Evolutionary conservation across 2,888 invertebrate species (phyloP), one percentile per base, ranked within the genome.

Genomic region (Diplazon laetatorius): DNA sequence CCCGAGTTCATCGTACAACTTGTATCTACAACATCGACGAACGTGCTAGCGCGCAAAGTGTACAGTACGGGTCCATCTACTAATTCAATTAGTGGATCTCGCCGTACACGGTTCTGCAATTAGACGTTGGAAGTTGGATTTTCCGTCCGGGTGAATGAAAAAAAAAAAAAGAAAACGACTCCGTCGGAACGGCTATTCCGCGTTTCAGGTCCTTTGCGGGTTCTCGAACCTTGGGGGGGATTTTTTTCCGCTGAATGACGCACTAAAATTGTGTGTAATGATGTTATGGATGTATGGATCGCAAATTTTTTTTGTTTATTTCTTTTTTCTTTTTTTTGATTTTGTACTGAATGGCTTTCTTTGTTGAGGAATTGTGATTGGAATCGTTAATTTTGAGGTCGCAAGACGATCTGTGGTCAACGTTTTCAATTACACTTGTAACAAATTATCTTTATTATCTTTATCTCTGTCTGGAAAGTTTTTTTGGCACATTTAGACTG

Each of bases 11-110:
- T 63, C 74, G 68, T 42, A 66, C 70, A 55, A 42, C 70, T 65
- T 52, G 57, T 66, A 39, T 70, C 73, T 70, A 68, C 74, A 52
- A 60, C 20, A 25, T 63, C 37, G 57, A 46, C 9, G 25, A 68
- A 68, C 52, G 60, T 42, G 48, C 50, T 16, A 5, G 37, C 60
- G 37, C 25, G 14, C 50, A 14, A n/a, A 39, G 22, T 50, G 5
- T 50, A 35, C 50, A 46, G 57, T 52, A 57, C 9, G 9, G n/a
- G 44, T 30, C 22, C 71, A 50, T 81, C 76, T 35, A 81, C 86
- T 85, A 83, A 86, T 86, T 85, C 62, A 86, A 86, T 86, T 86
- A 86, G 55, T 44, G 55, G 16, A 55, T 55, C 8, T n/a, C 3
- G 35, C 9, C 12, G 55, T 44, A 65, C 65, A 65, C 65, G 65